Evolutionary conservation across 2,113 vertebrate genomes (phyloP), one percentile per base, ranked within the genome.

Genomic region (Albula goreensis): DNA sequence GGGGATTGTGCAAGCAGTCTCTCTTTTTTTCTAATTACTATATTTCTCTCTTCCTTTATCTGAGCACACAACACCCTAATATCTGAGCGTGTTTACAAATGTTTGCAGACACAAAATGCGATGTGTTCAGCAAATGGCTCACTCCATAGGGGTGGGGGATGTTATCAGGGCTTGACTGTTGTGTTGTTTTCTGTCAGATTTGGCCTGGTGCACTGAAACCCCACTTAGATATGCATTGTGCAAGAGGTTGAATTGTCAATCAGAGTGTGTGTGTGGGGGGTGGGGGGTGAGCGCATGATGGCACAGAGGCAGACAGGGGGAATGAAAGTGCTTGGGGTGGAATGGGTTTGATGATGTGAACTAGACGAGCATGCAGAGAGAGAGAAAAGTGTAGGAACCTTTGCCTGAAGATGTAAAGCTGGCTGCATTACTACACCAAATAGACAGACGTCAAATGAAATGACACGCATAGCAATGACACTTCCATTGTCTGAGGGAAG

Each of bases 341-440:
- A 89, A 86, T 84, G 84, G 56, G 86, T 84, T 81, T 79, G 22
- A 52, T 91, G 88, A 89, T 89, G 88, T 87, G 89, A 82, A 87
- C 83, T 83, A 91, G 87, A 82, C 83, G 74, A 79, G 82, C 41
- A 63, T 88, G 88, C 78, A 81, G 83, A 19, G 84, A 87, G 77
- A 89, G 50, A 51, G 85, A 85, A 84, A 80, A 82, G 79, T 60
- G 85, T 74, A 13, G 53, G 83, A 87, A 82, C 50, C 86, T 85
- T 89, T 85, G 83, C 85, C 89, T 31, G 83, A 82, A 89, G 88
- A 88, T 80, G 66, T 74, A 70, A 31, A 50, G 51, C 84, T 88
- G 53, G 70, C 70, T 57, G 84, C 89, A 88, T 87, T 41, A 87
- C 87, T 79, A 87, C 83, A 12, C 10, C 85, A 87, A 86, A 89